phyloP scores from a whole-genome alignment of 2,888 invertebrate genomes.

The Heliothis peltigera region DNA sequence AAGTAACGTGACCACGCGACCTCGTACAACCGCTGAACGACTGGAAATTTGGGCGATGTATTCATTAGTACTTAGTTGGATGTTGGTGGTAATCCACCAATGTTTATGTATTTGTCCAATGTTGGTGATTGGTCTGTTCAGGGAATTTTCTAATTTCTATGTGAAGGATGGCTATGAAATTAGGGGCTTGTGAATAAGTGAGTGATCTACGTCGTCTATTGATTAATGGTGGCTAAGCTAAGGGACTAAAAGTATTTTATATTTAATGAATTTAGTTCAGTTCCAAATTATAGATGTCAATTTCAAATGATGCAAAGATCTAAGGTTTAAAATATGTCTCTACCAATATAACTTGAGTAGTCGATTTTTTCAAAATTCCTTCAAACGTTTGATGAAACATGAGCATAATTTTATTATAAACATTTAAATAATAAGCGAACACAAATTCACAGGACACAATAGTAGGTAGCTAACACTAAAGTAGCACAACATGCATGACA shows the following conservation, averaged over 20 bases:
- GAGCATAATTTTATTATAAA: slow-evolving; percentile 61
- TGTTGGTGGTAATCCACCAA: slow-evolving; percentile 8
- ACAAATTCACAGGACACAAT: slow-evolving; percentile 91
- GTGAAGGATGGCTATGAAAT: slow-evolving; percentile 15
- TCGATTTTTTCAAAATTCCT: slow-evolving; percentile 6
- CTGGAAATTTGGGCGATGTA: slow-evolving; percentile 87
- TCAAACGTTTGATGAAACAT: slow-evolving; percentile 49
- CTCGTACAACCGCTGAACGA: slow-evolving; percentile 98
- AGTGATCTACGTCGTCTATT: slow-evolving; percentile 40
- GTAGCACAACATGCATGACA: slow-evolving; percentile 72
- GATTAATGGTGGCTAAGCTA: slow-evolving; percentile 37
- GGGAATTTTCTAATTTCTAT: slow-evolving; percentile 33
- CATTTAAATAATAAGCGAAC: slow-evolving; percentile 89
- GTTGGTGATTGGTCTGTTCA: slow-evolving; percentile 15
- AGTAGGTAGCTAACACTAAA: slow-evolving; percentile 73
- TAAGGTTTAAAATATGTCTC: slow-evolving; percentile 10
- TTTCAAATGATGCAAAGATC: not conserved
- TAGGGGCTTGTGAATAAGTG: slow-evolving; percentile 38
- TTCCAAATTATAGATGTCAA: not conserved
- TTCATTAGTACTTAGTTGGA: slow-evolving; percentile 22
- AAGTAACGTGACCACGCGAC: slow-evolving; percentile 97
- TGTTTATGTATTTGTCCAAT: slow-evolving; percentile 14
- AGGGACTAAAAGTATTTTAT: slow-evolving; percentile 28
- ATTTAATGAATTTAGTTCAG: not conserved
- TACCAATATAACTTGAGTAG: slow-evolving; percentile 9